Conservation (phyloP, 1,140 invertebrate genomes). For the Gryon sp. region DNA sequence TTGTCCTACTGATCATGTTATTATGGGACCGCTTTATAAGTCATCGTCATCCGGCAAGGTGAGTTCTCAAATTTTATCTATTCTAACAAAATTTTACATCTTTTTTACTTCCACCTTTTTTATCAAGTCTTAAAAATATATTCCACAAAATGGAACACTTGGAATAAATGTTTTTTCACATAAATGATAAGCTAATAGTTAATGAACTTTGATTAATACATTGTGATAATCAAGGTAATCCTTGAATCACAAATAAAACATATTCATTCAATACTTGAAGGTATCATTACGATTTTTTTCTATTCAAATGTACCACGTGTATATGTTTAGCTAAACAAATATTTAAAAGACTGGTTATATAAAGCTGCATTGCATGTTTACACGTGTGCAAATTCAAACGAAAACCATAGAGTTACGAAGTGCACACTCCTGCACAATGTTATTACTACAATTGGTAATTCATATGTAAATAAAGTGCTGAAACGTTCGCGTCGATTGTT, state of each 20-base stretch:
- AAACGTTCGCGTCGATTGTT: not conserved
- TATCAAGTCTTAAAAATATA: too few species aligned
- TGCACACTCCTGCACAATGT: not conserved
- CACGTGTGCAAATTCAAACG: not conserved
- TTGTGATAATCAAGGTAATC: too few species aligned
- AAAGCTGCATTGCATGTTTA: not conserved
- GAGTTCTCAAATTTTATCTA: constrained; percentile 64
- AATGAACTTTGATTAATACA: too few species aligned
- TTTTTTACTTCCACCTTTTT: too few species aligned
- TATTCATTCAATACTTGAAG: too few species aligned
- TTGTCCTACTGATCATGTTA: constrained; percentile 94
- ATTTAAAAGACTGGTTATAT: not conserved
- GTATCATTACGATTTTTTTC: too few species aligned
- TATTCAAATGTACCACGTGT: not conserved
- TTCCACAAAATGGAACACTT: too few species aligned
- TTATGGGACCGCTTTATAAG: constrained; percentile 94
- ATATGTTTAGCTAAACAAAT: not conserved
- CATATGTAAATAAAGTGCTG: not conserved
- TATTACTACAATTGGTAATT: not conserved
- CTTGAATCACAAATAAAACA: too few species aligned
- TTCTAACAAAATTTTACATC: not conserved
- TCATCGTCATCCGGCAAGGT: constrained; percentile 87
- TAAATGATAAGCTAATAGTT: too few species aligned
- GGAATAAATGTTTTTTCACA: too few species aligned
- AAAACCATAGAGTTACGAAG: not conserved